Percentiles rank a stretch among this genome's conserved stretches.
These are phyloP conservation scores for Byasa hedistus DNA, from an alignment of 2,888 invertebrate species.

Conservation along the genomic window DNA sequence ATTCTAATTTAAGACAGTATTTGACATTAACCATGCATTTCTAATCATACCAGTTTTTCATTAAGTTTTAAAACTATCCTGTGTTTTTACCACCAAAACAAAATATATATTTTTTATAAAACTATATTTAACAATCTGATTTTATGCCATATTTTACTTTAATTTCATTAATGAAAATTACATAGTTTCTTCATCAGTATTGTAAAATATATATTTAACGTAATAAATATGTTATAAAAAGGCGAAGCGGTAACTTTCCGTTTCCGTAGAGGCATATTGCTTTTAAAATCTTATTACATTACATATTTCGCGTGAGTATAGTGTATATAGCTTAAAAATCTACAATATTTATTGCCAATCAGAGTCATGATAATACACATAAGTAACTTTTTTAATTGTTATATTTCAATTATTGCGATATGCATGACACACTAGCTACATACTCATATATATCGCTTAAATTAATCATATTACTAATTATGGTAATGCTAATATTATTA, in stretches of 20 bases:
- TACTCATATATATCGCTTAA: constrained; percentile 7
- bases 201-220: neutral
- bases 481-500: neutral
- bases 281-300: too few species aligned
- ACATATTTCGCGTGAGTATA: neutral
- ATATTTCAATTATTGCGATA: too few species aligned
- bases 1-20: neutral
- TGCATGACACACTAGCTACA: too few species aligned
- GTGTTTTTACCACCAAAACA: neutral
- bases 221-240: neutral
- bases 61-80: neutral
- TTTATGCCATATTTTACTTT: neutral
- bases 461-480: constrained; percentile 4
- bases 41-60: neutral
- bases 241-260: neutral
- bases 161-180: neutral
- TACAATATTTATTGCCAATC: constrained; percentile 5
- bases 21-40: neutral
- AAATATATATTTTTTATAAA: neutral
- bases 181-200: neutral
- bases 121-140: neutral
- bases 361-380: neutral
- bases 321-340: neutral
- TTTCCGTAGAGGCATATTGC: neutral
- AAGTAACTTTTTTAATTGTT: neutral